These are phyloP conservation scores for Drosophila dives DNA, from an alignment of 2,888 invertebrate species.

Conservation along the genomic window DNA sequence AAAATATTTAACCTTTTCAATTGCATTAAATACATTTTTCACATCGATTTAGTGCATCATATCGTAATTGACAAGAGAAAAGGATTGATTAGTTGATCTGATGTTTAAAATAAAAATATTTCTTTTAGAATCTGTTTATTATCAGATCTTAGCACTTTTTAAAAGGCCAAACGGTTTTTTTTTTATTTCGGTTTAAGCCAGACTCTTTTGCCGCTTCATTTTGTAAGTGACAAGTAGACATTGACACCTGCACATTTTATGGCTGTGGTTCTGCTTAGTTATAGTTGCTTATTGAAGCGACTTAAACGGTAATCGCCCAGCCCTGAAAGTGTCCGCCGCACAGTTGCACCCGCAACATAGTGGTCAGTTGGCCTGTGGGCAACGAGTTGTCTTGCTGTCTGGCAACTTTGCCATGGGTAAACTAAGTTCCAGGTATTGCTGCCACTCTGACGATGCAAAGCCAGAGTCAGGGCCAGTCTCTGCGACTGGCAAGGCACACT, in stretches of 20 bases:
- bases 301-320: conserved; percentile 18
- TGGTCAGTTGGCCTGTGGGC: conserved; percentile 14
- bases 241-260: conserved; percentile 20
- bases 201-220: neutral
- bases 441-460: conserved; percentile 33
- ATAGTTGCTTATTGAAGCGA: conserved; percentile 11
- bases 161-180: neutral
- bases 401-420: conserved; percentile 47
- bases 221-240: conserved; percentile 23
- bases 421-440: conserved; percentile 50
- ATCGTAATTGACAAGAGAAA: conserved; percentile 21
- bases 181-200: neutral
- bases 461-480: conserved; percentile 10
- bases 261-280: neutral
- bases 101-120: neutral
- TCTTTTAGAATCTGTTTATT: neutral
- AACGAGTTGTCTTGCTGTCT: conserved; percentile 49
- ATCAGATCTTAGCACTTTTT: neutral
- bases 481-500: neutral
- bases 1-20: neutral
- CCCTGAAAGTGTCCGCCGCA: conserved; percentile 29
- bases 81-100: conserved; percentile 6
- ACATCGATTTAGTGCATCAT: neutral
- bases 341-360: conserved; percentile 63
- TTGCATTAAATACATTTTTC: neutral